Evolutionary conservation across 2,888 invertebrate species (phyloP), one percentile per base, ranked within the genome.

Genomic region (Mythimna loreyi): DNA sequence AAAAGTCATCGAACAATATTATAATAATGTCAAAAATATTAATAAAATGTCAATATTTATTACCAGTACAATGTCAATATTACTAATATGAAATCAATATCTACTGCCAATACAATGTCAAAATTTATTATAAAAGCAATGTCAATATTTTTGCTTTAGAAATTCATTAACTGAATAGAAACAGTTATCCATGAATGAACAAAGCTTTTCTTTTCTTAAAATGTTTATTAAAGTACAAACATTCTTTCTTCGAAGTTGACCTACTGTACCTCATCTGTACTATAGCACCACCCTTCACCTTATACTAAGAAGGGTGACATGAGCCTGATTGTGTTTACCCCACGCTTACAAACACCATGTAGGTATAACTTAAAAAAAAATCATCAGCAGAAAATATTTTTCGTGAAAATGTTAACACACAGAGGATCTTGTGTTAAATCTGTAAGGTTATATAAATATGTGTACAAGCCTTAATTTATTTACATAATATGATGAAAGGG

Each of bases 271-370:
- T 50, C 13, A 50, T 3, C 6, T 80, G 23, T 16, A 0, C 8
- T 1, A 21, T 55, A 3, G 23, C 52, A 60, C 58, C 60, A 75
- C 79, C 78, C 84, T 84, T 83, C 56, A 71, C 73, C 62, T 81
- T 74, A 55, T 69, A 78, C 71, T 62, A 67, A 72, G 59, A 64
- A 81, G 83, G 83, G 78, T 78, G 80, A 77, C 82, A 78, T 74
- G 67, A 76, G 59, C 72, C 71, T 80, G 77, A 82, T 84, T 81
- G 58, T 84, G 80, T 81, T 81, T 81, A 72, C 76, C 57, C 67
- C 25, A 58, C 67, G 52, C 62, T 66, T 62, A 72, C 72, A 66
- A 61, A 75, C 62, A 56, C 58, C 66, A 64, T 56, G 47, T 63
- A 72, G 33, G 8, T 23, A 28, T 70, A 69, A 76, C 72, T 73